Percentiles rank a stretch among this genome's conserved stretches.
Conservation (phyloP, 2,113 vertebrate species). For the Pangasianodon hypophthalmus region DNA sequence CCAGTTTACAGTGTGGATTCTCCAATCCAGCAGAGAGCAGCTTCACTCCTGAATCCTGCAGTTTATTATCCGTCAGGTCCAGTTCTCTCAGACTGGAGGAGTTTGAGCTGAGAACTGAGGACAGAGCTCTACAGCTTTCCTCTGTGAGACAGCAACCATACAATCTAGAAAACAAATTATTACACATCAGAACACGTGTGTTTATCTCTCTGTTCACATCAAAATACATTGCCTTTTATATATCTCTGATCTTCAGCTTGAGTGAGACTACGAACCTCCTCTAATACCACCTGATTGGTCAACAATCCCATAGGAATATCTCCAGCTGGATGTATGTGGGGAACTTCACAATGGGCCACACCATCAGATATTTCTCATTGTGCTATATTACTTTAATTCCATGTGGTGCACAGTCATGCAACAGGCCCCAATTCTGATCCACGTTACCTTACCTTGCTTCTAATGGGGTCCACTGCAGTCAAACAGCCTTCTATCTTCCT, state of each 20-base stretch:
- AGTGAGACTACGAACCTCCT: background rate
- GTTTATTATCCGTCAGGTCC: background rate
- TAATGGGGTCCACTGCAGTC: background rate
- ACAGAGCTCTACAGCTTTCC: slow-evolving; percentile 62
- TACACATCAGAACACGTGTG: background rate
- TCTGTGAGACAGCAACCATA: background rate
- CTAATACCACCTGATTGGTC: background rate
- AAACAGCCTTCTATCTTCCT: background rate
- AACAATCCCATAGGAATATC: background rate
- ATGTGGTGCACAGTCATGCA: background rate
- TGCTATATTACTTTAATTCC: background rate
- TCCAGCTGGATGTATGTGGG: background rate
- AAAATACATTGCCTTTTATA: background rate
- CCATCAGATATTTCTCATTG: background rate
- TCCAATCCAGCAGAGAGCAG: slow-evolving; percentile 9
- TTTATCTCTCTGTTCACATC: background rate
- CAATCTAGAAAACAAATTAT: background rate
- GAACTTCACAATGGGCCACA: background rate
- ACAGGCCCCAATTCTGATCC: background rate
- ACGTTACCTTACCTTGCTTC: background rate
- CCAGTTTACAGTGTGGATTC: slow-evolving; percentile 18
- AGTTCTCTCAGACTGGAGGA: slow-evolving; percentile 16
- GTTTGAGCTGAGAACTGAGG: slow-evolving; percentile 44
- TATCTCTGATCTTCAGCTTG: background rate
- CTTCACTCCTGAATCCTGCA: slow-evolving; percentile 1